Conservation (phyloP, 2,797 vertebrate genomes). For the Gephyroberyx darwinii region DNA sequence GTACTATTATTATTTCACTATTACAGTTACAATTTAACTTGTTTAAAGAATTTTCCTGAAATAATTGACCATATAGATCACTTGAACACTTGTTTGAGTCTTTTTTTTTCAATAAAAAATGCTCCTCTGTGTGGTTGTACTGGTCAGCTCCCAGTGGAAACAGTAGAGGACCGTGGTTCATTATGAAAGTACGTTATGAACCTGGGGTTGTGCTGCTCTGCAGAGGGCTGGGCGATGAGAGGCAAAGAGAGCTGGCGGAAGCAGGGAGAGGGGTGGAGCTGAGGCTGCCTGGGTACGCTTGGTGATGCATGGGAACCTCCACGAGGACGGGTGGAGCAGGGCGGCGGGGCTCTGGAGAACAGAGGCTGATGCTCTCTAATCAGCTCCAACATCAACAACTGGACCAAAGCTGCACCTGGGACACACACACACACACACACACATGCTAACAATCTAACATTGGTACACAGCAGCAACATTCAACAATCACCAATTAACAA, state of each 20-base stretch:
- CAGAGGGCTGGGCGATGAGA: slow-evolving; percentile 55
- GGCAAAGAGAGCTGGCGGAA: slow-evolving; percentile 78
- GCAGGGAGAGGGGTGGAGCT: slow-evolving; percentile 67
- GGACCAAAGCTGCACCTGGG: slow-evolving; percentile 69
- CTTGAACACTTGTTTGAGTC: no score
- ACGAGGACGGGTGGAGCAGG: slow-evolving; percentile 9
- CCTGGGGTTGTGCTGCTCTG: slow-evolving; percentile 48
- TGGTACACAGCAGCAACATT: no score
- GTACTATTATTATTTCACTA: no score
- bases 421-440: background rate
- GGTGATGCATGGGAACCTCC: slow-evolving; percentile 31
- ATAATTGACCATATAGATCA: background rate
- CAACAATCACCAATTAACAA: no score
- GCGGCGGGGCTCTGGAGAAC: slow-evolving; percentile 57
- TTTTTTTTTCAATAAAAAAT: no score
- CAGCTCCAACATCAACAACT: slow-evolving; percentile 74
- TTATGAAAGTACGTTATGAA: slow-evolving; percentile 12
- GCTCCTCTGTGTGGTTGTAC: no score
- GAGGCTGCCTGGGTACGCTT: slow-evolving; percentile 46
- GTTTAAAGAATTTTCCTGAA: no score
- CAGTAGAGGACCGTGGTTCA: background rate
- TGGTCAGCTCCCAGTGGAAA: no score
- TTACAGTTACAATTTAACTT: no score
- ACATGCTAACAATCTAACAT: background rate
- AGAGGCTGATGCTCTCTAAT: slow-evolving; percentile 73